Evolutionary conservation across 2,113 vertebrate species (phyloP).

Genomic region (Silurus asotus): DNA sequence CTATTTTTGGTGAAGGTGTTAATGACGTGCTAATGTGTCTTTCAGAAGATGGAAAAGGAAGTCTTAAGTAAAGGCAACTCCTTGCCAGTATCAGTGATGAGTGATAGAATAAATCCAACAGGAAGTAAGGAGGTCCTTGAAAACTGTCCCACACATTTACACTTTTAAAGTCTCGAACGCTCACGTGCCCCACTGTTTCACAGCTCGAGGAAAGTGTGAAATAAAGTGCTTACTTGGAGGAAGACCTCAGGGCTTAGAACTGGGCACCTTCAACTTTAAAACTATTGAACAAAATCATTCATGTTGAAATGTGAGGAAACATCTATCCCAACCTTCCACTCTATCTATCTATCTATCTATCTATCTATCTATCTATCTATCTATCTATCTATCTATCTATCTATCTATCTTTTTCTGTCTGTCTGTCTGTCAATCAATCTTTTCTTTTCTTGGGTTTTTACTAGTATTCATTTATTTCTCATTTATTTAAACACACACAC

Average conservation of each 20-base stretch:
- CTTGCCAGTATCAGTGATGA: background rate
- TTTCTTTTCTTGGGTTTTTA: background rate
- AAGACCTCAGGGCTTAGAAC: background rate
- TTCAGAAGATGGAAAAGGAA: background rate
- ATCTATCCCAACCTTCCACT: too few species aligned
- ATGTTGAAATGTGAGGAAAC: background rate
- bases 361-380: background rate
- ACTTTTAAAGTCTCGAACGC: background rate
- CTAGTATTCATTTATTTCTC: background rate
- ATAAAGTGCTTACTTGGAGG: background rate
- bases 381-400: background rate
- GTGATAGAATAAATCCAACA: background rate
- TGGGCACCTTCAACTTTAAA: background rate
- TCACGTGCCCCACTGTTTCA: background rate
- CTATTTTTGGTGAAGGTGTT: background rate
- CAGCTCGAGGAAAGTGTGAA: background rate
- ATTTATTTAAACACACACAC: background rate
- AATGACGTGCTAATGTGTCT: background rate
- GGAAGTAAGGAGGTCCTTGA: background rate
- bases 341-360: too few species aligned
- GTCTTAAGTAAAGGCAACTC: background rate
- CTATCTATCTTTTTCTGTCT: background rate
- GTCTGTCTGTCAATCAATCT: background rate
- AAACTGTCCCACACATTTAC: background rate
- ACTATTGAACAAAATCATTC: background rate